A percentile compares a stretch with the other conserved stretches of the same genome.
These are phyloP conservation scores for Bujurquina vittata DNA, from an alignment of 2,113 vertebrate species.

Conservation along the genomic window DNA sequence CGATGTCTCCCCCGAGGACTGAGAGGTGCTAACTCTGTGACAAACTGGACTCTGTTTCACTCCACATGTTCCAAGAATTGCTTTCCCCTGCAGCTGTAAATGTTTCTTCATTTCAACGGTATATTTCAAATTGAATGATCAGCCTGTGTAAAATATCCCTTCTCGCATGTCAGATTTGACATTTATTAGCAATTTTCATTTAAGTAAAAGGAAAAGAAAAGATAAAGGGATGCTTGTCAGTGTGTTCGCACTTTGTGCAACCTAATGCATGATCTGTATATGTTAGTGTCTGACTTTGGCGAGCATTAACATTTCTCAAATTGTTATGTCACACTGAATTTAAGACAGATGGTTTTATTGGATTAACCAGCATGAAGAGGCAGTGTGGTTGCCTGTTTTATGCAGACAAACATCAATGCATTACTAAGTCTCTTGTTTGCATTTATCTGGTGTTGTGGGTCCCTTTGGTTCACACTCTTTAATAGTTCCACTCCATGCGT, in stretches of 20 bases:
- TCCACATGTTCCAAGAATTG: conserved; percentile 28
- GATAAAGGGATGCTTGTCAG: background rate
- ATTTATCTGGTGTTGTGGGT: background rate
- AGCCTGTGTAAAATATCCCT: background rate
- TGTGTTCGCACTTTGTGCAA: background rate
- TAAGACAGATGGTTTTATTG: background rate
- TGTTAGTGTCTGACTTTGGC: background rate
- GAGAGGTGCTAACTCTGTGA: conserved; percentile 53
- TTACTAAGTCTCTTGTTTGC: background rate
- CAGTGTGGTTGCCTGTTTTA: background rate
- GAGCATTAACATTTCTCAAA: background rate
- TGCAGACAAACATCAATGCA: background rate
- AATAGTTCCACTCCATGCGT: background rate
- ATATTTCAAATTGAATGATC: conserved; percentile 26
- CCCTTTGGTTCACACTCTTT: background rate
- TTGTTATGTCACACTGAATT: background rate
- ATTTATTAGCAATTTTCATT: conserved; percentile 10
- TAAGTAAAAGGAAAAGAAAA: background rate
- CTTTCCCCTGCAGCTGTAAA: conserved; percentile 54
- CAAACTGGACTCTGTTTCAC: conserved; percentile 57
- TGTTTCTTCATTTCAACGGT: conserved; percentile 33
- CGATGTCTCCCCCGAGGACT: conserved; percentile 48
- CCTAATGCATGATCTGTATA: background rate
- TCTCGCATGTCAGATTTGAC: conserved; percentile 8
- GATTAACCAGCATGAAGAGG: conserved; percentile 2